A percentile compares a stretch with the other conserved stretches of the same genome.
These are phyloP conservation scores for Sicus ferrugineus DNA, from an alignment of 2,888 invertebrate species.

Conservation along the genomic window DNA sequence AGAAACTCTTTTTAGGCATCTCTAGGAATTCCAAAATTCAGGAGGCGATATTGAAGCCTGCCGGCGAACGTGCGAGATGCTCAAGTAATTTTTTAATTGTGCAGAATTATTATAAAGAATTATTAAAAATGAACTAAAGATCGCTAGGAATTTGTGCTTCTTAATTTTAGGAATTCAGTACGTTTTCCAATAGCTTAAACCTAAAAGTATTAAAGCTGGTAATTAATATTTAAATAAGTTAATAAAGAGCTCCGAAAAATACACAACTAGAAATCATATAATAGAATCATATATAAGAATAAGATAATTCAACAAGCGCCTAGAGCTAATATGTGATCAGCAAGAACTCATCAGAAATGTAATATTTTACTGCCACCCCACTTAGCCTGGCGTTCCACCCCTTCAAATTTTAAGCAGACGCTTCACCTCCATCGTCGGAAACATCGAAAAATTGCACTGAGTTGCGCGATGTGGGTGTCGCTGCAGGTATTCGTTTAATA, in stretches of 20 bases:
- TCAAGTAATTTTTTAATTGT: too few species aligned
- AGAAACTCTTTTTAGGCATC: too few species aligned
- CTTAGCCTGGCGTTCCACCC: background rate
- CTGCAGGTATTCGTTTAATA: constrained; percentile 61
- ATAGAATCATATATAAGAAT: background rate
- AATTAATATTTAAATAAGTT: background rate
- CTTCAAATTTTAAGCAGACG: constrained; percentile 54
- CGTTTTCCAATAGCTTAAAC: background rate
- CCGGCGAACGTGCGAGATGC: too few species aligned
- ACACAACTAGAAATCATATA: background rate
- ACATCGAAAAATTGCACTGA: constrained; percentile 58
- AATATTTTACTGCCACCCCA: background rate
- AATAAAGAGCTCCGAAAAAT: background rate
- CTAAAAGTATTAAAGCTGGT: too few species aligned
- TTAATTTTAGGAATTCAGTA: background rate
- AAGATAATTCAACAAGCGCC: background rate
- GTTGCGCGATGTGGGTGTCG: constrained; percentile 62
- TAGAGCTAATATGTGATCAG: background rate
- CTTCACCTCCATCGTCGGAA: constrained; percentile 63
- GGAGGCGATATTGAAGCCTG: too few species aligned
- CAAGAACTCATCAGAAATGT: background rate
- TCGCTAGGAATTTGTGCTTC: background rate
- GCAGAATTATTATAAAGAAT: background rate
- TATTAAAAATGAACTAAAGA: background rate
- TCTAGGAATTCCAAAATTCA: too few species aligned